Evolutionary conservation across 2,888 invertebrate genomes (phyloP), one percentile per base, ranked within the genome.

Genomic region (Glaucopsyche alexis): DNA sequence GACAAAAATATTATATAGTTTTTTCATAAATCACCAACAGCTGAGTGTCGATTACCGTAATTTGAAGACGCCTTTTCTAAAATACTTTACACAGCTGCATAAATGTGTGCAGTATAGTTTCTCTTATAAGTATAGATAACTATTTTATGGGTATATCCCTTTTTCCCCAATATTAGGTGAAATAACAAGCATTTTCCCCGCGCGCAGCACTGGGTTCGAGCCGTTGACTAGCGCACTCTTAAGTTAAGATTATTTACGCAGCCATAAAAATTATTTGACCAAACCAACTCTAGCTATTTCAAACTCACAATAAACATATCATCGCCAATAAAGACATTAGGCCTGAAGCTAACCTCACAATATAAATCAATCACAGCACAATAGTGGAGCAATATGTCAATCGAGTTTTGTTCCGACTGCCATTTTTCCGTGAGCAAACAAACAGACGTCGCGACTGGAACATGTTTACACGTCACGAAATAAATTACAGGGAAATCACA

Each of bases 381-480:
- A 85, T 87, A 82, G 83, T 78, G 78, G 81, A 83, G 81, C 86
- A 82, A 86, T 88, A 87, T 87, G 88, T 89, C 90, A 87, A 88
- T 90, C 86, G 83, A 76, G 79, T 82, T 83, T 82, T 79, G 83
- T 84, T 83, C 84, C 81, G 81, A 78, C 84, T 80, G 83, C 83
- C 84, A 86, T 89, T 87, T 88, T 87, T 80, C 80, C 75, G 79
- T 78, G 75, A 75, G 85, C 85, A 89, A 88, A 89, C 85, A 90
- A 88, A 89, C 88, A 86, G 79, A 85, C 79, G 84, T 85, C 85
- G 77, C 71, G 60, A 73, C 77, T 79, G 80, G 78, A 83, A 85
- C 84, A 82, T 91, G 91, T 91, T 91, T 91, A 89, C 87, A 87
- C 73, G 69, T 66, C 72, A 70, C 71, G 76, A 72, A 75, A 74